Conservation (phyloP, 2,797 vertebrate species). For the Simalia tracyae region DNA sequence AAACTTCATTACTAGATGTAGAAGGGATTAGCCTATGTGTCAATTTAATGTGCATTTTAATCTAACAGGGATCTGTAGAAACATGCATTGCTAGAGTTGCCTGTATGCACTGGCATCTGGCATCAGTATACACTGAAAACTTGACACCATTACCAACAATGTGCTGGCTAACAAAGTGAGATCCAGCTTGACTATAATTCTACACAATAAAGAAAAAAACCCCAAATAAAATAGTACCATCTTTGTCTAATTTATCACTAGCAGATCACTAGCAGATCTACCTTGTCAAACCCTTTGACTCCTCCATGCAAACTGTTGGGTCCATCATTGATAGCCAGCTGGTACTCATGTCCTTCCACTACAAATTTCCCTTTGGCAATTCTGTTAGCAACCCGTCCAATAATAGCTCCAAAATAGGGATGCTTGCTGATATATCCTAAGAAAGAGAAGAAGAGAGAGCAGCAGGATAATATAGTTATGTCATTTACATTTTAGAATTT, state of each 20-base stretch:
- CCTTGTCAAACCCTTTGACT: constrained; percentile 89
- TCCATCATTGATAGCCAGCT: constrained; percentile 85
- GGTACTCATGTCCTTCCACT: constrained; percentile 79
- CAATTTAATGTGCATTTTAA: background rate
- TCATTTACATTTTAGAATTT: background rate
- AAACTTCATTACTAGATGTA: background rate
- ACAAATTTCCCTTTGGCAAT: constrained; percentile 83
- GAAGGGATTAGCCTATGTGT: background rate
- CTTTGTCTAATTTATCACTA: background rate
- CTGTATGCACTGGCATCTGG: background rate
- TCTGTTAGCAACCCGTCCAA: constrained; percentile 92
- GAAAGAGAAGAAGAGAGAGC: constrained; percentile 12
- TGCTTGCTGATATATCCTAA: constrained; percentile 86
- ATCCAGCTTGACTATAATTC: background rate
- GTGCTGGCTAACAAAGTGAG: background rate
- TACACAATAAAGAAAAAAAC: background rate
- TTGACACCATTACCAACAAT: background rate
- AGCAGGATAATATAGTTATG: background rate
- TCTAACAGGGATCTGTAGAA: background rate
- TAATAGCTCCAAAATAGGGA: constrained; percentile 85
- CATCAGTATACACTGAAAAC: background rate
- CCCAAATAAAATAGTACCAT: background rate
- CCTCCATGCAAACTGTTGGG: constrained; percentile 93
- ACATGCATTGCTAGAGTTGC: background rate
- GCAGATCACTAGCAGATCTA: constrained; percentile 47